phyloP scores from a whole-genome alignment of 2,797 vertebrate genomes.

The Hoplostethus atlanticus region DNA sequence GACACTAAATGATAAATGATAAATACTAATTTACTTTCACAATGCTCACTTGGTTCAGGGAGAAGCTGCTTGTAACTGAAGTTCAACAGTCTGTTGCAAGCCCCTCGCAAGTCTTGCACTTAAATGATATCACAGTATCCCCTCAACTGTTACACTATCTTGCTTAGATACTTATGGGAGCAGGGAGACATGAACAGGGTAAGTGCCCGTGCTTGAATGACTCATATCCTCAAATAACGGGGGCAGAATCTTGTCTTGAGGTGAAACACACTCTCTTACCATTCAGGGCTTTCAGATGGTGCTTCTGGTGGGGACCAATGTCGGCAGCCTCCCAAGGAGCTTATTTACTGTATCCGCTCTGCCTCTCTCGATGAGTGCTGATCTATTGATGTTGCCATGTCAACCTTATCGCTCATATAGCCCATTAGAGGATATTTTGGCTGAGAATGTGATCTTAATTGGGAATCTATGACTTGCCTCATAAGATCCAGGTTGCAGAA shows the following conservation, averaged over 20 bases:
- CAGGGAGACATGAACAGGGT: neutral
- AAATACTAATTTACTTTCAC: too few relatives aligned
- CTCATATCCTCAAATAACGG: slow-evolving; percentile 38
- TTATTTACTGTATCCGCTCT: slow-evolving; percentile 6
- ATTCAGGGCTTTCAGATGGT: slow-evolving; percentile 11
- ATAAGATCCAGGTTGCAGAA: slow-evolving; percentile 16
- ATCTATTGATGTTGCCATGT: slow-evolving; percentile 18
- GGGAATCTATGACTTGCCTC: slow-evolving; percentile 11
- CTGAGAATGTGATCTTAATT: slow-evolving; percentile 12
- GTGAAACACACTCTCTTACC: slow-evolving; percentile 4
- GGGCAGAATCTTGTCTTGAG: slow-evolving; percentile 7
- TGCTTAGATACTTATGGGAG: slow-evolving; percentile 25
- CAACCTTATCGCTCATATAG: slow-evolving; percentile 8
- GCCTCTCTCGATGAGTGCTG: slow-evolving; percentile 7
- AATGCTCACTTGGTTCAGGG: neutral
- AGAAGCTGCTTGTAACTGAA: too few relatives aligned
- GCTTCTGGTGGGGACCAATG: slow-evolving; percentile 4
- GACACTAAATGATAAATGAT: too few relatives aligned
- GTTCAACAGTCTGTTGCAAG: neutral
- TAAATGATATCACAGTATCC: neutral
- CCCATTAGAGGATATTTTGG: slow-evolving; percentile 11
- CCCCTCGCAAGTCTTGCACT: neutral
- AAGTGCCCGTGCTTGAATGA: slow-evolving; percentile 15
- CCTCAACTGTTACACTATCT: neutral
- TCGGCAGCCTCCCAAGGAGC: slow-evolving; percentile 1